Evolutionary conservation across 2,888 invertebrate species (phyloP), one percentile per base, ranked within the genome.

Genomic region (Philopedon plagiatum): DNA sequence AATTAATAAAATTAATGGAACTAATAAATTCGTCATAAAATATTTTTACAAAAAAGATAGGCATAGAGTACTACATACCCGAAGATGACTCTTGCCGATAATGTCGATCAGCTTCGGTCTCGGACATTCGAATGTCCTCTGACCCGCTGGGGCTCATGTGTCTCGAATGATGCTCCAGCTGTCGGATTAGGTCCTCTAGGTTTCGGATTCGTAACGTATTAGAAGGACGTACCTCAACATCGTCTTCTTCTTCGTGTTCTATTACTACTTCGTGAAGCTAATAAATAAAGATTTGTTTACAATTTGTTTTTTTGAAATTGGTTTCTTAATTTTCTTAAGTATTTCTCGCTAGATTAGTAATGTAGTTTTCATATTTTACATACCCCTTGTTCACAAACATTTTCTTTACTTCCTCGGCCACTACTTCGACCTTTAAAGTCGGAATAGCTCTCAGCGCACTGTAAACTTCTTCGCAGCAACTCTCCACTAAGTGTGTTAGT

Each of bases 111-210:
- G 93, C 93, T 85, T 96, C 96, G 61, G 94, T 93, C 86, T 96
- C 96, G 67, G 95, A 95, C 90, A 93, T 92, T 78, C 93, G 87
- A 82, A 96, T 94, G 82, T 96, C 96, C 84, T 96, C 96, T 15
- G 95, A 95, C 73, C 95, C 96, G 78, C 94, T 94, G 60, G 96
- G 96, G 83, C 95, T 95, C 93, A 95, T 94, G 86, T 95, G 94
- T 19, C 94, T 88, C 78, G 95, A 93, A 85, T 95, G 95, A 84
- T 95, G 94, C 85, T 95, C 95, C 79, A 96, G 87, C 85, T 95
- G 95, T 65, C 96, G 88, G 81, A 97, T 95, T 74, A 97, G 89
- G 85, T 97, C 96, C 86, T 97, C 96, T 76, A 97, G 88, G 85
- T 94, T 97, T 77, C 97, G 90, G 85, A 97, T 96, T 78, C 96